These are phyloP conservation scores for Tachyglossus aculeatus DNA, from an alignment of 2,797 vertebrate species.

Conservation along the genomic window DNA sequence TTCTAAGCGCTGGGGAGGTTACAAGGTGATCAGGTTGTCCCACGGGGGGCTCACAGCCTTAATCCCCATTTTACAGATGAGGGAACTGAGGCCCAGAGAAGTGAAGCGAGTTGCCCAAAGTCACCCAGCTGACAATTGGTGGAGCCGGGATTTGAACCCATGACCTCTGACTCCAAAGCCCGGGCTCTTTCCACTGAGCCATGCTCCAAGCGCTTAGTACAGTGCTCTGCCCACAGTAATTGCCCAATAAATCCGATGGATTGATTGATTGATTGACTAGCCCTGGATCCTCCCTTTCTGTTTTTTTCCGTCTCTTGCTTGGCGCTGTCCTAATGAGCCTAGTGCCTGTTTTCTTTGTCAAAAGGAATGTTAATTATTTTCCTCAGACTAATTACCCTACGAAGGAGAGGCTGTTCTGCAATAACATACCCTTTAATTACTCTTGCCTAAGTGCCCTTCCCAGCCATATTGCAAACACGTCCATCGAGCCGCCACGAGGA, in stretches of 20 bases:
- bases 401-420: constrained; percentile 66
- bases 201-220: not conserved
- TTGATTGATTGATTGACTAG: not conserved
- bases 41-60: too few relatives aligned
- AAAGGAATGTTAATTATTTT: constrained; percentile 77
- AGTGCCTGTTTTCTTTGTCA: constrained; percentile 69
- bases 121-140: too few relatives aligned
- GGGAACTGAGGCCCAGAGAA: too few relatives aligned
- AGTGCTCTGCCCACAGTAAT: not conserved
- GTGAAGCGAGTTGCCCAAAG: too few relatives aligned
- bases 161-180: not conserved
- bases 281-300: not conserved
- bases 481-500: constrained; percentile 45
- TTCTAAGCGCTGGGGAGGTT: too few relatives aligned
- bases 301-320: constrained; percentile 51
- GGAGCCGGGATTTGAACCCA: too few relatives aligned
- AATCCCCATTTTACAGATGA: too few relatives aligned
- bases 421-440: constrained; percentile 72
- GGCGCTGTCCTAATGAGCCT: constrained; percentile 52
- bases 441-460: constrained; percentile 63
- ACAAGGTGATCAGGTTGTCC: too few relatives aligned
- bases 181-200: not conserved
- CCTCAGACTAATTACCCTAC: constrained; percentile 72
- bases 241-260: not conserved
- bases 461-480: constrained; percentile 51